A percentile compares a stretch with the other conserved stretches of the same genome.
Evolutionary conservation across 2,888 invertebrate genomes (phyloP).

Genomic region (Cephus pulcher): DNA sequence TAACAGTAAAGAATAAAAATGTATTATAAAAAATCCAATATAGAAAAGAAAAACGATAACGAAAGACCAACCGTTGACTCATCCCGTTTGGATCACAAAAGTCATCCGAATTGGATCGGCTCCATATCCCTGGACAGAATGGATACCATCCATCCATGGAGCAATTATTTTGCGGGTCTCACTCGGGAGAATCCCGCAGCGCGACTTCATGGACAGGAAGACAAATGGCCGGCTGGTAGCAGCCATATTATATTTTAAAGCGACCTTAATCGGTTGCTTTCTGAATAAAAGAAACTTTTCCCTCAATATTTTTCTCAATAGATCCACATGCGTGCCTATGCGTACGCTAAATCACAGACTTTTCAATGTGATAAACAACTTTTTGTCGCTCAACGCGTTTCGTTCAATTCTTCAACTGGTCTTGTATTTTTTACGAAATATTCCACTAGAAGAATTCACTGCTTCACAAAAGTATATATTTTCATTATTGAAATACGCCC

Average conservation of each 20-base stretch:
- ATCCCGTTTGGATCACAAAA: conserved; percentile 58
- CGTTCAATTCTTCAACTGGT: too few relatives aligned
- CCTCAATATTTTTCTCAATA: neutral
- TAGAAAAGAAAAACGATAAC: neutral
- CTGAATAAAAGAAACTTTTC: conserved; percentile 46
- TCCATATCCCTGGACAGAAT: conserved; percentile 14
- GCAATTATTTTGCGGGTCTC: conserved; percentile 58
- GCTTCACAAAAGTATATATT: neutral
- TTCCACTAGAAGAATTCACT: too few relatives aligned
- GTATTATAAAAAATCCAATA: neutral
- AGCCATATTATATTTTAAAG: conserved; percentile 64
- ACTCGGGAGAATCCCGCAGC: conserved; percentile 56
- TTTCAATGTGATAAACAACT: too few relatives aligned
- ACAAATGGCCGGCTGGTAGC: conserved; percentile 62
- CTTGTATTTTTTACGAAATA: too few relatives aligned
- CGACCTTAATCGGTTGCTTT: conserved; percentile 61
- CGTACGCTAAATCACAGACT: too few relatives aligned
- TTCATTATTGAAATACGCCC: neutral
- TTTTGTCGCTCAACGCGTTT: too few relatives aligned
- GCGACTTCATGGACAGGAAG: conserved; percentile 58
- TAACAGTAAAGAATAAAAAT: neutral
- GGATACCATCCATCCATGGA: conserved; percentile 42
- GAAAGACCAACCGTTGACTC: conserved; percentile 57
- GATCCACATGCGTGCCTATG: too few relatives aligned
- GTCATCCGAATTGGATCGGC: conserved; percentile 60